phyloP scores from a whole-genome alignment of 2,888 invertebrate species.

The Falcaria lacertinaria region DNA sequence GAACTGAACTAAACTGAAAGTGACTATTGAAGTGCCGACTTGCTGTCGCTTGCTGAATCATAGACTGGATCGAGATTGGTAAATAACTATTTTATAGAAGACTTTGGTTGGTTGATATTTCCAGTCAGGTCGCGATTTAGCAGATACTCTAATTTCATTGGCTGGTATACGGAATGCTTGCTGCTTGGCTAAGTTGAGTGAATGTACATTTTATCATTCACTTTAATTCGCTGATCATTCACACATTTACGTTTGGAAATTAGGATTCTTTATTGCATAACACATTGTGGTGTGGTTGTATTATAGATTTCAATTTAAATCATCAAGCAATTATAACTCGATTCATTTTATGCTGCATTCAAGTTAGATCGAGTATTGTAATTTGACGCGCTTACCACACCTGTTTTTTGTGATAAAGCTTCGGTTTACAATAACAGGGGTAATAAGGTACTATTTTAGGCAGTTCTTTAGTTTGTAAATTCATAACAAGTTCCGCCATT shows the following conservation, averaged over 20 bases:
- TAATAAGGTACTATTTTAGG: conserved; percentile 37
- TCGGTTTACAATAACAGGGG: conserved; percentile 45
- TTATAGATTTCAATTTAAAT: too few species aligned
- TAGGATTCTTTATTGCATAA: background rate
- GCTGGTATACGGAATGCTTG: background rate
- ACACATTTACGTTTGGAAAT: background rate
- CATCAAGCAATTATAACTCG: too few species aligned
- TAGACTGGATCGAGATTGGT: too few species aligned
- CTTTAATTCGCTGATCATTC: background rate
- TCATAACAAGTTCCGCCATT: conserved; percentile 46
- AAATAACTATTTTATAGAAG: too few species aligned
- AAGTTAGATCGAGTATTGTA: too few species aligned
- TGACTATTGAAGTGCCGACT: too few species aligned
- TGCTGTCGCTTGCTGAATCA: too few species aligned
- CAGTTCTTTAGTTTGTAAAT: conserved; percentile 36
- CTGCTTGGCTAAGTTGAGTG: too few species aligned
- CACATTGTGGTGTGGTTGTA: too few species aligned
- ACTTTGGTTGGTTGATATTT: background rate
- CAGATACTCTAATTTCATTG: background rate
- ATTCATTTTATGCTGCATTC: too few species aligned
- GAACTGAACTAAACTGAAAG: too few species aligned
- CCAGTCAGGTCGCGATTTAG: background rate
- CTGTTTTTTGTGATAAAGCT: conserved; percentile 25
- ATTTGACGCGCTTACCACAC: conserved; percentile 20
- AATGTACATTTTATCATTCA: background rate